Evolutionary conservation across 2,113 vertebrate species (phyloP).

Genomic region (Macroglossus sobrinus): DNA sequence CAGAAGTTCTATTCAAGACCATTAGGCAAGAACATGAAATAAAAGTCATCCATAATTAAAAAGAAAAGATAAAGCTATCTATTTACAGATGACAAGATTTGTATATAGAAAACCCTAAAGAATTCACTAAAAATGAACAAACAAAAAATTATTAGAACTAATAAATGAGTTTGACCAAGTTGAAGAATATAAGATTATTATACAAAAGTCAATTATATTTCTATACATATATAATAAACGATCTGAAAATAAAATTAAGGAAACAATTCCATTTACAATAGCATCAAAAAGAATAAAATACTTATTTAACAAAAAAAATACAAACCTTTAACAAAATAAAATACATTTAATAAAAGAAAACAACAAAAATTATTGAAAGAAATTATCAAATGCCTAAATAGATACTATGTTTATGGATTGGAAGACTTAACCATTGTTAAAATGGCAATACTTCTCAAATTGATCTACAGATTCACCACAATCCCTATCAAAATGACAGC

Average conservation of each 20-base stretch:
- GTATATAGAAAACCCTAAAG: not conserved
- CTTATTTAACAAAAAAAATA: not conserved
- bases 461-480: not conserved
- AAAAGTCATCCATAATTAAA: not conserved
- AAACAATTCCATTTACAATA: not conserved
- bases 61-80: not conserved
- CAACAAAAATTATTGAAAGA: not conserved
- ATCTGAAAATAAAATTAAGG: not conserved
- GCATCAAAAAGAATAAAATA: not conserved
- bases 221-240: not conserved
- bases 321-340: not conserved
- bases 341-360: not conserved
- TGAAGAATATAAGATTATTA: not conserved
- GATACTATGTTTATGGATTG: not conserved
- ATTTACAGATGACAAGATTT: not conserved
- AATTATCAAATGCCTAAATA: not conserved
- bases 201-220: not conserved
- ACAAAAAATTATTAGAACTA: not conserved
- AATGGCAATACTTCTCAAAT: not conserved
- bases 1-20: not conserved
- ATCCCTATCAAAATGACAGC: not conserved
- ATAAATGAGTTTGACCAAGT: not conserved
- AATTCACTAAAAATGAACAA: not conserved
- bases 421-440: not conserved
- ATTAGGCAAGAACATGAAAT: not conserved